Evolutionary conservation across 2,113 vertebrate species (phyloP).

Genomic region (Microtus richardsoni): DNA sequence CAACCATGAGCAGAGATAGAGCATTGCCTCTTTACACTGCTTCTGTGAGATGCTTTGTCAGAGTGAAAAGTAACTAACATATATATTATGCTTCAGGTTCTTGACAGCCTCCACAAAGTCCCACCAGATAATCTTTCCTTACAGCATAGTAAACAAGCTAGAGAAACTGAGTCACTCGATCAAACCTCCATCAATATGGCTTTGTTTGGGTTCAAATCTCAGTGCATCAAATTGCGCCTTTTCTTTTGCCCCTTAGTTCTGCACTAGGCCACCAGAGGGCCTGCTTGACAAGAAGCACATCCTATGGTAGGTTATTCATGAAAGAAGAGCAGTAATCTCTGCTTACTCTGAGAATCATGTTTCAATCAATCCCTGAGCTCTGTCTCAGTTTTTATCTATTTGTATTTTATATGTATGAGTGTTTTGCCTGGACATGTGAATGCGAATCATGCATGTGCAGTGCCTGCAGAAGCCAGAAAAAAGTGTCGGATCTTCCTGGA

Average conservation of each 20-base stretch:
- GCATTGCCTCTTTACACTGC: background rate
- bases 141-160: background rate
- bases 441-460: no score
- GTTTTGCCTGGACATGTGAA: no score
- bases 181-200: background rate
- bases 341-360: background rate
- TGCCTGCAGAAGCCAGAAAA: no score
- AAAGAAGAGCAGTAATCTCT: background rate
- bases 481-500: background rate
- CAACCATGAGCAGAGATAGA: background rate
- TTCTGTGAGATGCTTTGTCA: background rate
- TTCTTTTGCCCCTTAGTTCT: background rate
- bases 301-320: background rate
- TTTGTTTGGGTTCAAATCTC: background rate
- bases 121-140: background rate
- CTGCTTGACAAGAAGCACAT: background rate
- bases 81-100: background rate
- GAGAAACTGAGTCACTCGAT: background rate
- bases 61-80: background rate
- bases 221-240: background rate
- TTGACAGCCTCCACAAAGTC: background rate
- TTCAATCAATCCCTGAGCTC: no score
- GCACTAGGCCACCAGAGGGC: background rate
- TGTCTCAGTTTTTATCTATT: no score
- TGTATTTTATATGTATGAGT: no score